phyloP scores from a whole-genome alignment of 2,113 vertebrate species.

The Ancistrus triradiatus region DNA sequence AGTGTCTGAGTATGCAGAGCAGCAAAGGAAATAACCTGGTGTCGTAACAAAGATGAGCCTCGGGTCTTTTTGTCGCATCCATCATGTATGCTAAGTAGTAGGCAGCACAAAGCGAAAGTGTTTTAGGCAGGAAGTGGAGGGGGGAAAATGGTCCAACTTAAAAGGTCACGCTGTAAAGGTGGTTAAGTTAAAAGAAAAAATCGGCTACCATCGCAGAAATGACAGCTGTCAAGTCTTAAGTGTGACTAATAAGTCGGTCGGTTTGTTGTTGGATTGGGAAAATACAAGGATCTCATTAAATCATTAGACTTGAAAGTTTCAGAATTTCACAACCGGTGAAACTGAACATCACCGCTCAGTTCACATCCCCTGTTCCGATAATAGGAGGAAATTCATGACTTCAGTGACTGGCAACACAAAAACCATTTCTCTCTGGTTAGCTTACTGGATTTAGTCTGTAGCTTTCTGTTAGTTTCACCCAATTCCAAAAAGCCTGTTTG shows the following conservation, averaged over 20 bases:
- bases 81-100: slow-evolving; percentile 17
- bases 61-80: slow-evolving; percentile 9
- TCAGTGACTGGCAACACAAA: background rate
- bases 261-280: background rate
- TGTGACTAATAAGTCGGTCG: background rate
- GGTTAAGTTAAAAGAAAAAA: slow-evolving; percentile 20
- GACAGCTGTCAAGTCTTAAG: too few species aligned
- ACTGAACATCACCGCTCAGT: background rate
- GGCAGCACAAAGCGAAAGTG: slow-evolving; percentile 30
- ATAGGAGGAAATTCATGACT: slow-evolving; percentile 1
- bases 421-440: slow-evolving; percentile 2
- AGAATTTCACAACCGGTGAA: background rate
- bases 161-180: slow-evolving; percentile 41
- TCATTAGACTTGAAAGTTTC: background rate
- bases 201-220: too few species aligned
- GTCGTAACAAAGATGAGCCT: background rate
- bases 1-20: background rate
- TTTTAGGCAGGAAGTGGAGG: slow-evolving; percentile 47
- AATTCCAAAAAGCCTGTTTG: slow-evolving; percentile 1
- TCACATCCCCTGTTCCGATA: slow-evolving; percentile 15
- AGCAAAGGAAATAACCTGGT: background rate
- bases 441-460: background rate
- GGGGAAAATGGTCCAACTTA: slow-evolving; percentile 26
- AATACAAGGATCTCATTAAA: background rate
- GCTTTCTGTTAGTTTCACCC: background rate